Conservation (phyloP, 1,140 invertebrate genomes). For the Papilio polyxenes region DNA sequence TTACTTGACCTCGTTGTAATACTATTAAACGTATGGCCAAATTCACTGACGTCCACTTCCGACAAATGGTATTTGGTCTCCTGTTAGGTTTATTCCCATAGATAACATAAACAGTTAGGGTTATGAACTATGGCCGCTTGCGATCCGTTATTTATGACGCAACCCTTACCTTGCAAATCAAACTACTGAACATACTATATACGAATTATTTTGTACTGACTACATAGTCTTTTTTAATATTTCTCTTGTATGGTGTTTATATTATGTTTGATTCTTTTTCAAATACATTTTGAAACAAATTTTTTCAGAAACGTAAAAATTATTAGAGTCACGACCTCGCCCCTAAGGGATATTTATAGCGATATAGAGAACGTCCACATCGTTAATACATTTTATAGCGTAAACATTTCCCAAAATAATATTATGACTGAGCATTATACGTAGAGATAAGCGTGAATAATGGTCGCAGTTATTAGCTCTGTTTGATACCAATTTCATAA, state of each 20-base stretch:
- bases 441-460: conserved; percentile 34
- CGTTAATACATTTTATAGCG: conserved; percentile 30
- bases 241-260: too few relatives aligned
- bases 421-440: conserved; percentile 35
- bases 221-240: too few relatives aligned
- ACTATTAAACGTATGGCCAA: not conserved
- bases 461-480: conserved; percentile 25
- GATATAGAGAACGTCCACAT: conserved; percentile 28
- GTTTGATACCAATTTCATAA: conserved; percentile 21
- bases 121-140: conserved; percentile 53
- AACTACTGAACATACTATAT: not conserved
- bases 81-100: conserved; percentile 47
- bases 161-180: not conserved
- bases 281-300: too few relatives aligned
- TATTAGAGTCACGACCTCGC: not conserved
- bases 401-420: conserved; percentile 31
- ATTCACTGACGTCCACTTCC: conserved; percentile 40
- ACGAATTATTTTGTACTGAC: not conserved
- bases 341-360: conserved; percentile 1
- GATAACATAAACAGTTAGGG: conserved; percentile 61
- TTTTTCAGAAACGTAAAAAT: not conserved
- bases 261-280: too few relatives aligned
- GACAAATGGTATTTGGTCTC: conserved; percentile 47
- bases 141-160: conserved; percentile 42
- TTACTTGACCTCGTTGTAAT: not conserved